phyloP scores from a whole-genome alignment of 1,140 invertebrate genomes.

The Andricus grossulariae region DNA sequence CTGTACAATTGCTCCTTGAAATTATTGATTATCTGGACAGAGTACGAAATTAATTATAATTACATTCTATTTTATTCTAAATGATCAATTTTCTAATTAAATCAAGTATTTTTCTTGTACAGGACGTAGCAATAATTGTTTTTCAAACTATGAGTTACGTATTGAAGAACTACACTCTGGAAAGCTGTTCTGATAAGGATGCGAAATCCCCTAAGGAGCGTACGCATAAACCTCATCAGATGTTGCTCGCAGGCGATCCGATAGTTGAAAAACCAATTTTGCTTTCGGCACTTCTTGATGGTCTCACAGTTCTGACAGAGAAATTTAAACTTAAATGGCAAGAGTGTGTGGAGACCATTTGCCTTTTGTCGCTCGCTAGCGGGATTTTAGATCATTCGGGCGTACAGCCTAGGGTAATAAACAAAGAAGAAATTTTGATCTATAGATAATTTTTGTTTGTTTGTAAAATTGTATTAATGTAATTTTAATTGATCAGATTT shows the following conservation, averaged over 20 bases:
- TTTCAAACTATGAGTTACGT: conserved; percentile 83
- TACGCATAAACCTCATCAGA: conserved; percentile 41
- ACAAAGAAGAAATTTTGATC: conserved; percentile 1
- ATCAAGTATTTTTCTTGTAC: conserved; percentile 41
- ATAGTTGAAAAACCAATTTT: conserved; percentile 73
- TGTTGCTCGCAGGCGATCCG: conserved; percentile 62
- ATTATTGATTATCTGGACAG: conserved; percentile 79
- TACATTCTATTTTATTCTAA: conserved; percentile 62
- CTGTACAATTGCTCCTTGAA: conserved; percentile 74
- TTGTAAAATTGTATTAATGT: conserved; percentile 6
- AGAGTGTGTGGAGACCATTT: conserved; percentile 83
- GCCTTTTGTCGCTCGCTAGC: conserved; percentile 76
- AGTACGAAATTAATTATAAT: conserved; percentile 71
- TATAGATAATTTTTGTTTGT: conserved; percentile 33
- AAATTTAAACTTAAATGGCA: conserved; percentile 85
- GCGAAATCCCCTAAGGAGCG: conserved; percentile 34
- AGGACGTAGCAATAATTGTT: conserved; percentile 82
- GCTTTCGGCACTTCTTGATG: conserved; percentile 79
- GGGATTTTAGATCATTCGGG: conserved; percentile 77
- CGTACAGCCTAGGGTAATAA: conserved; percentile 74
- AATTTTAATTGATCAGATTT: conserved; percentile 74
- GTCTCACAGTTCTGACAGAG: conserved; percentile 79
- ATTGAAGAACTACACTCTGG: conserved; percentile 76
- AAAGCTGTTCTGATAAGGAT: conserved; percentile 14
- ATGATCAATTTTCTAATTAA: conserved; percentile 47